Evolutionary conservation across 2,113 vertebrate genomes (phyloP), one percentile per base, ranked within the genome.

Genomic region (Melanocharis versteri): DNA sequence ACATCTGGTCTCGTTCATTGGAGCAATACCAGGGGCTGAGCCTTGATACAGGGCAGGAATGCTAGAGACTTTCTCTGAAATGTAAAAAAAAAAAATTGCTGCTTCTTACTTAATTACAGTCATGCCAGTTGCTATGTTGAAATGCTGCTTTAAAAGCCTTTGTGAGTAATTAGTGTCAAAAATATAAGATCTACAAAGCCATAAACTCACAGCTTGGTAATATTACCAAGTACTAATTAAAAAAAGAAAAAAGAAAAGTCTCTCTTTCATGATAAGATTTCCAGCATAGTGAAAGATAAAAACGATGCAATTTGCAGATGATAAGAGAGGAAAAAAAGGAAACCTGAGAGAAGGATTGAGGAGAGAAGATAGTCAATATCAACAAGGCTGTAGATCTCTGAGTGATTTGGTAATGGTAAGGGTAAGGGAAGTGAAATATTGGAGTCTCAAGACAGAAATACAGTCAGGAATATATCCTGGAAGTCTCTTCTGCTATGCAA

Each of bases 111-210:
- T 97, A 97, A 97, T 98, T 97, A 97, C 97, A 91, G 80, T 89
- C 96, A 11, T 95, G 95, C 94, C 95, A 92, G 97, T 97, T 97
- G 96, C 97, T 92, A 96, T 96, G 97, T 96, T 92, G 97, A 97
- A 97, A 98, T 96, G 96, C 94, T 94, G 97, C 92, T 97, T 97
- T 81, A 94, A 97, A 98, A 98, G 97, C 98, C 98, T 98, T 83
- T 95, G 98, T 98, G 98, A 98, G 97, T 98, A 98, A 98, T 98
- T 98, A 98, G 97, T 97, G 98, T 98, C 98, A 98, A 95, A 98
- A 98, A 97, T 97, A 96, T 95, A 98, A 98, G 98, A 98, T 98
- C 97, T 98, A 98, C 97, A 98, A 97, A 98, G 97, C 98, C 81
- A 91, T 98, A 98, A 97, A 95, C 98, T 97, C 97, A 83, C 97